These are phyloP conservation scores for Acinonyx jubatus DNA, from an alignment of 2,113 vertebrate species.

Conservation along the genomic window DNA sequence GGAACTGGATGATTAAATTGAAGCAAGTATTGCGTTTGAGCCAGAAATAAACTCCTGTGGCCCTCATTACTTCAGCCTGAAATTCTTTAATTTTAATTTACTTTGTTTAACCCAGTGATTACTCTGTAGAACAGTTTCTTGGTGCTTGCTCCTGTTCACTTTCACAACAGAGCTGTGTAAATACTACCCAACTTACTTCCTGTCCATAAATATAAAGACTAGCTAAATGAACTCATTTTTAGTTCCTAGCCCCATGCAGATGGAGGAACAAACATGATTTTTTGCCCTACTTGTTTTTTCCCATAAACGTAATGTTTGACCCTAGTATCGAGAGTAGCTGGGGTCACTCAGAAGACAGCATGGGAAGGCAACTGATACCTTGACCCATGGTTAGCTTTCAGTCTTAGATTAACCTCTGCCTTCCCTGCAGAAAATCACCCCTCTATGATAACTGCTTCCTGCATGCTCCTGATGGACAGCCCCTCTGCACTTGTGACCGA, in stretches of 20 bases:
- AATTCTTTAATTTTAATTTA: constrained; percentile 46
- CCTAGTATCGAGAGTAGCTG: neutral
- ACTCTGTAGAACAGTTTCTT: neutral
- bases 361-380: neutral
- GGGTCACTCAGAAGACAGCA: neutral
- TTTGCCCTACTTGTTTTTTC: neutral
- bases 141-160: neutral
- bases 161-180: constrained; percentile 28
- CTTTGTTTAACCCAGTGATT: constrained; percentile 35
- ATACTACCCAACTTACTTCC: neutral
- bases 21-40: constrained; percentile 3
- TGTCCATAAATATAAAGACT: neutral
- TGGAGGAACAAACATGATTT: neutral
- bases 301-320: neutral
- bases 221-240: neutral
- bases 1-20: constrained; percentile 46
- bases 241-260: neutral
- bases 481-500: constrained; percentile 97
- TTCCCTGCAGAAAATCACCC: constrained; percentile 92
- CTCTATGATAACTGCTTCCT: constrained; percentile 99
- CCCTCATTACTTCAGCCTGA: constrained; percentile 42
- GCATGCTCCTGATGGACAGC: constrained; percentile 96
- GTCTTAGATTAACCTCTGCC: neutral
- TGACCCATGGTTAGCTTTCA: neutral
- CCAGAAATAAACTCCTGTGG: constrained; percentile 46